Conservation (phyloP, 37 sponge, comb jelly and placozoan species). For the Oopsacas minuta region DNA sequence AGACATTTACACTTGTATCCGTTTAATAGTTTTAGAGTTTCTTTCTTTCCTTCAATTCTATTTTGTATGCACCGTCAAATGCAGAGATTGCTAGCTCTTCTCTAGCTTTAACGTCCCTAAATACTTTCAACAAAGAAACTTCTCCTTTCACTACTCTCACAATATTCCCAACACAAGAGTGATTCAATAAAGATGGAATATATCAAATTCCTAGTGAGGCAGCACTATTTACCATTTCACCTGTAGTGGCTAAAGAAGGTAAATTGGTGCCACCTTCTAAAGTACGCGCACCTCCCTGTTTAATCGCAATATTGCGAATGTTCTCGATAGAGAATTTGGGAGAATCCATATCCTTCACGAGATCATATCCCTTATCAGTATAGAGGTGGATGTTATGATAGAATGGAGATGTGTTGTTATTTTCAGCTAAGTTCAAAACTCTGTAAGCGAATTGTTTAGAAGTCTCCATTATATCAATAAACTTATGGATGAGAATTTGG, state of each 20-base stretch:
- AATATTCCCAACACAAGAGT: not conserved
- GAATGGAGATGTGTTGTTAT: not conserved
- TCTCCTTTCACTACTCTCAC: slow-evolving; percentile 8
- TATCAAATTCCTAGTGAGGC: not conserved
- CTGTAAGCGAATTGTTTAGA: not conserved
- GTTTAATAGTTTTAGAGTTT: not conserved
- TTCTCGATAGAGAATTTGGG: slow-evolving; percentile 7
- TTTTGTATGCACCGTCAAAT: not conserved
- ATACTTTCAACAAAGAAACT: not conserved
- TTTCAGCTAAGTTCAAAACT: not conserved
- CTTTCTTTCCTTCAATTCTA: not conserved
- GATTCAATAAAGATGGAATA: not conserved
- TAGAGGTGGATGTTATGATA: not conserved
- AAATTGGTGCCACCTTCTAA: not conserved
- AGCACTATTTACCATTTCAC: not conserved
- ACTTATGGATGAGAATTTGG: not conserved
- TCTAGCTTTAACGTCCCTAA: not conserved
- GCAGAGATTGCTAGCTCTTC: not conserved
- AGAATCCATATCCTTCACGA: not conserved
- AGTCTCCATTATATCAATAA: not conserved
- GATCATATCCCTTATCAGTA: not conserved
- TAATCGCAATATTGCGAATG: not conserved
- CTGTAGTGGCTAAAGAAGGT: not conserved
- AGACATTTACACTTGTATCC: not conserved
- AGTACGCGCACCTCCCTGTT: not conserved